A percentile compares a stretch with the other conserved stretches of the same genome.
phyloP scores from a whole-genome alignment of 2,888 invertebrate genomes.

The Ophion costatus region DNA sequence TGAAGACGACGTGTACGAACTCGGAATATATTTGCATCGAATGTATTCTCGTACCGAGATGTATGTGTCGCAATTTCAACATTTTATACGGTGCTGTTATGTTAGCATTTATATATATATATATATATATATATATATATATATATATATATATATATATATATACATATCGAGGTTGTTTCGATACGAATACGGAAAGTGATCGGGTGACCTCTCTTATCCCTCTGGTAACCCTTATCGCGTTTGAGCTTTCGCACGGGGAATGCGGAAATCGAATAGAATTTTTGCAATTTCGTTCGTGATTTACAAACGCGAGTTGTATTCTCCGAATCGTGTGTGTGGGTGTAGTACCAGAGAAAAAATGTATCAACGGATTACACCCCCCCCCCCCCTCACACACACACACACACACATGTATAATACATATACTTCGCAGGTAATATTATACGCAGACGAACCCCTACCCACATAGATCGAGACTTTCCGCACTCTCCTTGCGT shows the following conservation, averaged over 20 bases:
- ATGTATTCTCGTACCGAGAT: slow-evolving; percentile 5
- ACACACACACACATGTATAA: background rate
- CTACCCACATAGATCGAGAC: slow-evolving; percentile 34
- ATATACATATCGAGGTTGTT: background rate
- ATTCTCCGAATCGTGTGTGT: background rate
- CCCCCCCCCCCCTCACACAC: background rate
- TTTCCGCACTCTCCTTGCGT: slow-evolving; percentile 15
- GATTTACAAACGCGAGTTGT: slow-evolving; percentile 38
- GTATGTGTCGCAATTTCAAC: background rate
- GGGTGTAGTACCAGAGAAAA: background rate
- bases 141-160: background rate
- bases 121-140: background rate
- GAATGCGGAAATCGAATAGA: slow-evolving; percentile 47
- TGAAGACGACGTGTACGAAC: too few relatives aligned
- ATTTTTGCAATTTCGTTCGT: slow-evolving; percentile 54
- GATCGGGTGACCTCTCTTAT: slow-evolving; percentile 40
- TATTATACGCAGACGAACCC: background rate
- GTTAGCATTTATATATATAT: background rate
- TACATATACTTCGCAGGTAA: slow-evolving; percentile 16
- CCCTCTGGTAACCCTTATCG: slow-evolving; percentile 45
- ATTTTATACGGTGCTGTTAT: background rate
- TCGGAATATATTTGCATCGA: background rate
- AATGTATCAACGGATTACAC: slow-evolving; percentile 25
- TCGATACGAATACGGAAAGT: slow-evolving; percentile 16
- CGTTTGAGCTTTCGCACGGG: slow-evolving; percentile 23